Conservation (phyloP, 2,797 vertebrate genomes). For the Esox lucius region DNA sequence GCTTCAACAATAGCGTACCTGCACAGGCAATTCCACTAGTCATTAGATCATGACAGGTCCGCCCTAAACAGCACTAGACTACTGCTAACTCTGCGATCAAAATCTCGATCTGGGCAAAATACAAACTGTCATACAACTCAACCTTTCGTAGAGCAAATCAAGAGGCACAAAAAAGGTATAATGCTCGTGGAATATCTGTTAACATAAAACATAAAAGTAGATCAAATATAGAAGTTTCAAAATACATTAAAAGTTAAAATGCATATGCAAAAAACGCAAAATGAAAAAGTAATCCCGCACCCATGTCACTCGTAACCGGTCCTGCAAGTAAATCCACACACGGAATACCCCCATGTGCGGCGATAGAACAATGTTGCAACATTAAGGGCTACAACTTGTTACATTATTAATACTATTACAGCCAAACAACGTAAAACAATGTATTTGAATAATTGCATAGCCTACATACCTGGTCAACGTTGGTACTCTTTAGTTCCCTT, state of each 20-base stretch:
- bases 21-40: background rate
- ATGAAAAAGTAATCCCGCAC: background rate
- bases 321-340: background rate
- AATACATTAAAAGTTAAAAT: background rate
- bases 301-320: background rate
- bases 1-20: background rate
- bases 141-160: background rate
- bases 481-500: background rate
- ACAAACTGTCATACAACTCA: background rate
- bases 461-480: slow-evolving; percentile 13
- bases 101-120: background rate
- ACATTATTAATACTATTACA: background rate
- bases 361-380: background rate
- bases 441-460: background rate
- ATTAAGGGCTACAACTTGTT: background rate
- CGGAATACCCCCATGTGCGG: background rate
- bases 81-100: background rate
- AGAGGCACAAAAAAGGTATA: background rate
- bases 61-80: background rate
- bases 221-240: background rate
- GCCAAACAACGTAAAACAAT: background rate
- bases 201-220: background rate
- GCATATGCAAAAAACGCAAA: slow-evolving; percentile 1
- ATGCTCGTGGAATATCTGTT: background rate
- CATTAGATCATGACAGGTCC: background rate